Percentiles rank a stretch among this genome's conserved stretches.
Evolutionary conservation across 2,888 invertebrate species (phyloP).

Genomic region (Amphipyra tragopoginis): DNA sequence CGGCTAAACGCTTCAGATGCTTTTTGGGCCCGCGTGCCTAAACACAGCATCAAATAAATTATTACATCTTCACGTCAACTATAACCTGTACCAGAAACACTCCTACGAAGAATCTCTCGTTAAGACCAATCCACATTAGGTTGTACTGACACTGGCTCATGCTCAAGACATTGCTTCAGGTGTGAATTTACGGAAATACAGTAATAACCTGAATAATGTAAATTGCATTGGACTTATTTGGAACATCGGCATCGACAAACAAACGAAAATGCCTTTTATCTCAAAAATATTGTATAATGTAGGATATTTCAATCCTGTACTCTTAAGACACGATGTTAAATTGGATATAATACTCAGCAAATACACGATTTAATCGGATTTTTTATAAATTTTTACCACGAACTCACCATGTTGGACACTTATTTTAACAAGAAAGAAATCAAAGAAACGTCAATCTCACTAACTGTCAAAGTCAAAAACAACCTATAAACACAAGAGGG

Average conservation of each 20-base stretch:
- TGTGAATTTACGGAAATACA: too few species aligned
- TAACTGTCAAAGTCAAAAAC: too few species aligned
- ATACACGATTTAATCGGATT: constrained; percentile 76
- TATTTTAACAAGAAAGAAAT: constrained; percentile 79
- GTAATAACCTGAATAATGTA: too few species aligned
- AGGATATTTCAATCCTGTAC: background rate
- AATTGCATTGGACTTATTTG: background rate
- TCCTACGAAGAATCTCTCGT: too few species aligned
- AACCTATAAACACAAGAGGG: background rate
- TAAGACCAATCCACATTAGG: too few species aligned
- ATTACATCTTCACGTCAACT: constrained; percentile 11
- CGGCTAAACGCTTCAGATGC: constrained; percentile 99
- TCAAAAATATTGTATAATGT: constrained; percentile 37
- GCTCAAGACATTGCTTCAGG: too few species aligned
- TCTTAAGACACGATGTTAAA: background rate
- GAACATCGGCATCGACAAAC: constrained; percentile 27
- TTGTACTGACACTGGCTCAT: too few species aligned
- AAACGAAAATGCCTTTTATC: background rate
- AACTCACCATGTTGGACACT: constrained; percentile 87
- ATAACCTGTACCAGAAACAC: constrained; percentile 46
- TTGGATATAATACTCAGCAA: constrained; percentile 23
- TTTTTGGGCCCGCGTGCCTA: constrained; percentile 99
- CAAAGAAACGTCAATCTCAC: constrained; percentile 34
- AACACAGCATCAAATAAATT: constrained; percentile 57
- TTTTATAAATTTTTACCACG: constrained; percentile 42